phyloP scores from a whole-genome alignment of 2,797 vertebrate genomes.

The Pteropus rufus region DNA sequence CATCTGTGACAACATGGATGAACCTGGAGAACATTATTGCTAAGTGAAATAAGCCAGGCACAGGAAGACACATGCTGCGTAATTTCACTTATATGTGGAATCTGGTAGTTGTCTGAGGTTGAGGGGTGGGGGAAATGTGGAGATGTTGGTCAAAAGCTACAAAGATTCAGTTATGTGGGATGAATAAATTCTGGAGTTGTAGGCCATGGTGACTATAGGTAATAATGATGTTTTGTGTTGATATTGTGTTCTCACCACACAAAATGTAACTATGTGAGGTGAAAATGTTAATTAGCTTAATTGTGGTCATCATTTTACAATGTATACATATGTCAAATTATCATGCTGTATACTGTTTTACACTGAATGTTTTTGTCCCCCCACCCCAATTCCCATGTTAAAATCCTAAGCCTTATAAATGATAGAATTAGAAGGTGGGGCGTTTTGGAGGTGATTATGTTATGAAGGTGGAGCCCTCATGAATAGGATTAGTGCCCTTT shows the following conservation, averaged over 20 bases:
- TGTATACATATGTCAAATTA: no score
- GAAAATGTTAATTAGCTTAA: background rate
- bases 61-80: background rate
- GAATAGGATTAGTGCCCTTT: background rate
- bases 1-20: no score
- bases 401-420: background rate
- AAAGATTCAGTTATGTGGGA: background rate
- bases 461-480: background rate
- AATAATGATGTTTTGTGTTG: background rate
- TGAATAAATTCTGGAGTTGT: background rate
- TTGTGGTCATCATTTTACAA: background rate
- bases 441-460: background rate
- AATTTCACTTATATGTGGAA: background rate
- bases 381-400: background rate
- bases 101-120: no score
- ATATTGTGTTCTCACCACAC: background rate
- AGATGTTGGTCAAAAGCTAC: background rate
- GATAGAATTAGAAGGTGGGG: background rate
- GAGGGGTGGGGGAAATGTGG: background rate
- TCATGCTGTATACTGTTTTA: background rate
- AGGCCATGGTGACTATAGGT: background rate
- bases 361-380: background rate
- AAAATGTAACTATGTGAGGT: background rate
- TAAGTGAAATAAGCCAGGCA: background rate
- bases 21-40: background rate